Evolutionary conservation across 2,113 vertebrate species (phyloP), one percentile per base, ranked within the genome.

Genomic region (Etia nguti): DNA sequence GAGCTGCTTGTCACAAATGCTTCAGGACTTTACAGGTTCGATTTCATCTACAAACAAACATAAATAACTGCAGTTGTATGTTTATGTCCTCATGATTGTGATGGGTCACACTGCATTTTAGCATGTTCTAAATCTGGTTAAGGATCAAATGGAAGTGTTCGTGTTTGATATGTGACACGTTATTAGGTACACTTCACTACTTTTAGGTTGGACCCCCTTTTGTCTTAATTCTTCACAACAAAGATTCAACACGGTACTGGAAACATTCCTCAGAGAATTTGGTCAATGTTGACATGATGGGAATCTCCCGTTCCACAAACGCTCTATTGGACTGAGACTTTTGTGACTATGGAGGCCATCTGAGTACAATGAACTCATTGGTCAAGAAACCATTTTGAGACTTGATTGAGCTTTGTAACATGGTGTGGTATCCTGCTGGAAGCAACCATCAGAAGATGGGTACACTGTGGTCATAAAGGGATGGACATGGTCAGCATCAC

Each of bases 1-100:
- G 96, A 96, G 86, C 95, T 99, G 83, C 96, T 98, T 24, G 81
- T 99, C 90, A 98, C 97, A 1, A 97, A 97, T 5, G 92, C 88
- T 1, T 80, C 95, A 0, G 95, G 96, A 82, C 96, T 98, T 2
- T 97, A 95, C 96, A 98, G 98, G 98, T 99, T 36, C 3, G 75
- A 34, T 59, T 56, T 52, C 2, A 41, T 48, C 59, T 60, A 22
- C 26, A 36, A 26, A 18, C 31, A 20, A 24, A 57, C 22, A 54
- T 6, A 7, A 3, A 54, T 60, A 48, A 31, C 38, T 65, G 36
- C 36, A 41, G 36, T 22, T 43, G 38, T 43, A 43, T 43, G 36
- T 24, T 70, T 43, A 16, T 8, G n/a, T 70, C 10, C 43, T 75
- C 70, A 20, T 75, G 24, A 75, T 75, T 48, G 13, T 75, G 24